phyloP scores from a whole-genome alignment of 2,113 vertebrate genomes.

The Nesospiza acunhae region DNA sequence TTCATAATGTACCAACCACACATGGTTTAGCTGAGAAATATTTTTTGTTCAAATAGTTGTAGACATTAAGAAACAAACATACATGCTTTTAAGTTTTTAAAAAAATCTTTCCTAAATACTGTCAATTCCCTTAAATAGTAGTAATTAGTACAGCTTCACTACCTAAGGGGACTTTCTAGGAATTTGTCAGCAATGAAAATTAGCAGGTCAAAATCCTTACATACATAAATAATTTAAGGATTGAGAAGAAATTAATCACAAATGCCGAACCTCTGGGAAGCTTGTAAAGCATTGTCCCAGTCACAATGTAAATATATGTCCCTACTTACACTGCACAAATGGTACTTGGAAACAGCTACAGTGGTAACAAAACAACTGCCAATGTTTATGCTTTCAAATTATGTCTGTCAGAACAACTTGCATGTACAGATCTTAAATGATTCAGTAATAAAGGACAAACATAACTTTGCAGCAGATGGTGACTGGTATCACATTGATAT shows the following conservation, averaged over 20 bases:
- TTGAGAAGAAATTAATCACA: background rate
- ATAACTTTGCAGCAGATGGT: background rate
- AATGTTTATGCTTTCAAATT: slow-evolving; percentile 29
- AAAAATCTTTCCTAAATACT: background rate
- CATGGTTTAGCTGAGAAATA: background rate
- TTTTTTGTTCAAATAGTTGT: background rate
- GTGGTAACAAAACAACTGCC: background rate
- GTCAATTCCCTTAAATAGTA: background rate
- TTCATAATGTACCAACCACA: background rate
- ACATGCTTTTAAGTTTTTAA: background rate
- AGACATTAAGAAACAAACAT: background rate
- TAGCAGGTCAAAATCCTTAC: background rate
- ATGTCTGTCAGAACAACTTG: slow-evolving; percentile 19
- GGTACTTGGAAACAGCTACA: background rate
- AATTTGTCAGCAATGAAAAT: background rate
- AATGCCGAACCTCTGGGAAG: background rate
- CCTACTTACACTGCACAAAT: background rate
- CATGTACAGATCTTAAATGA: background rate
- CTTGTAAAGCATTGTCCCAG: background rate
- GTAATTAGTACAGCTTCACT: background rate
- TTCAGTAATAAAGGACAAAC: background rate
- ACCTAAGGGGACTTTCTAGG: background rate
- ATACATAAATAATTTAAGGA: background rate
- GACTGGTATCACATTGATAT: background rate
- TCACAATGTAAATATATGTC: background rate